Base-by-base conservation (phyloP, 2,797 vertebrate genomes). In the Sebastes goodei region DNA sequence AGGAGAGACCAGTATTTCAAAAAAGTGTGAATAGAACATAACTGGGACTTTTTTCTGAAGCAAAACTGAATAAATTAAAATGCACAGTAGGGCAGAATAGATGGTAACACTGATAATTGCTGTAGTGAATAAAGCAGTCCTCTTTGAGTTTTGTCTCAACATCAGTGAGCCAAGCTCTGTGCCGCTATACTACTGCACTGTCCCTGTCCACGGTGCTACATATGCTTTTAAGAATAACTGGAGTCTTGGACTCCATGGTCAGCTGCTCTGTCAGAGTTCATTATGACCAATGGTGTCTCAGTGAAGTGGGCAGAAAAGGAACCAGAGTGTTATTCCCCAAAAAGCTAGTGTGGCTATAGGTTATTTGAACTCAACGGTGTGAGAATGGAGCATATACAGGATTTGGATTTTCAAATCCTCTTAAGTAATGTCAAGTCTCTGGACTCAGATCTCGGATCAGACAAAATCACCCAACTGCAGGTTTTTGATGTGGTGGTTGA, bases 201-300 rank as follows among this genome's bases (percentile, higher is more conserved):
- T 21, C 49, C 56, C 9, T 68, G 32, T 20, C 6, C 59, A 15
- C 12, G 46, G 20, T 73, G 68, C 68, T 62, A 46, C 69, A 29
- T 38, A 65, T 6, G n/a, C 33, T 74, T 71, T 63, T 67, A 23
- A 78, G 64, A 57, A 67, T 67, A 63, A 75, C 30, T 46, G 30
- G 65, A 78, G 68, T 32, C 76, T 60, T 2, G 3, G 67, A 69
- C 5, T 46, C 64, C 62, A 25, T 25, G 60, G 55, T 82, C 79
- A 76, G 76, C 63, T 35, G 65, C 21, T 23, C 67, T 65, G 38
- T 82, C 64, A 71, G 33, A 78, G 65, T 57, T 81, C 84, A 86
- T 86, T 80, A 64, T 76, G 23, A 27, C 71, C 30, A 4, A 20
- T 53, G 76, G 33, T 74, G 52, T 67, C 29, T 61, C 68, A 55